phyloP scores from a whole-genome alignment of 1,140 invertebrate species.

The Caenorhabditis inopinata region DNA sequence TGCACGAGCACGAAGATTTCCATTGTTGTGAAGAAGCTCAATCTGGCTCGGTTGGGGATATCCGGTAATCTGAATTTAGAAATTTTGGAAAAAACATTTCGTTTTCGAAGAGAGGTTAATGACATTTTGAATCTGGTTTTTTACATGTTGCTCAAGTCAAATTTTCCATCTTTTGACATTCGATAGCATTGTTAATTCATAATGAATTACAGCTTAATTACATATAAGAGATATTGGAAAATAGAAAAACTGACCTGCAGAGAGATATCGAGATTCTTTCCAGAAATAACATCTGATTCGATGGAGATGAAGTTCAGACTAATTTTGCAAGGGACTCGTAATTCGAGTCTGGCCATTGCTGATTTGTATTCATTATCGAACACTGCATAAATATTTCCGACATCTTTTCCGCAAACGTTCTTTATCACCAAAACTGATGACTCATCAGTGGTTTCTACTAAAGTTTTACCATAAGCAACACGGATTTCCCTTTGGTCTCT shows the following conservation, averaged over 20 bases:
- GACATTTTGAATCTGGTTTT: no score
- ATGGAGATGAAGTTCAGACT: neutral
- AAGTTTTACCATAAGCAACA: constrained; percentile 12
- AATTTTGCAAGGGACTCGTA: constrained; percentile 24
- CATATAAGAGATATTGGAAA: no score
- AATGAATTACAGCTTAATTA: no score
- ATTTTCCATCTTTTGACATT: no score
- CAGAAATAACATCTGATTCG: constrained; percentile 8
- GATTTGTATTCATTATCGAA: constrained; percentile 28
- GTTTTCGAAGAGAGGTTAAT: no score
- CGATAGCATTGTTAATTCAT: no score
- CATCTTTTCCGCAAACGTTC: constrained; percentile 11
- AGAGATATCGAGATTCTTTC: constrained; percentile 40
- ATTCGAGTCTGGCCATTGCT: neutral
- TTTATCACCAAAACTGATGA: neutral
- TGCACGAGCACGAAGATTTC: neutral
- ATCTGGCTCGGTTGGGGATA: constrained; percentile 27
- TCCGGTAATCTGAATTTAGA: constrained; percentile 35
- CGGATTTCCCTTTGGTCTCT: constrained; percentile 24
- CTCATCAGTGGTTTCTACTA: constrained; percentile 5
- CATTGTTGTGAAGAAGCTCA: constrained; percentile 30
- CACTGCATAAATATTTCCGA: constrained; percentile 25
- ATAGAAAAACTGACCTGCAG: neutral
- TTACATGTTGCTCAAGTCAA: no score
- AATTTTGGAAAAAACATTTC: no score